phyloP scores from a whole-genome alignment of 2,797 vertebrate genomes.

The Arrhamphus sclerolepis region DNA sequence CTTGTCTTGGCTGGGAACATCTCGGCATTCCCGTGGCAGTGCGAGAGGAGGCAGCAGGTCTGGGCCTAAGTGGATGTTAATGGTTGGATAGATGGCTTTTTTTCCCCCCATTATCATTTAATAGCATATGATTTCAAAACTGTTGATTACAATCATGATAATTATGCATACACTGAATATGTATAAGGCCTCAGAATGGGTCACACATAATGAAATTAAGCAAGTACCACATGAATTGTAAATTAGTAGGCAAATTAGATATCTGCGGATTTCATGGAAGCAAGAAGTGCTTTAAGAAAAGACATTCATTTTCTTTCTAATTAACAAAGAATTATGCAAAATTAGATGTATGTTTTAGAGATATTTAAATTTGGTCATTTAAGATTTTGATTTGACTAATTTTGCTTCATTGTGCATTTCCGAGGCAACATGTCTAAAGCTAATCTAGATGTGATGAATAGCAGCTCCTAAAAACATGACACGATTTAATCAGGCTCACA shows the following conservation, averaged over 20 bases:
- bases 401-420: background rate
- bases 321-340: background rate
- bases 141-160: slow-evolving; percentile 69
- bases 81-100: no score
- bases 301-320: background rate
- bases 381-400: background rate
- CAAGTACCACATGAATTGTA: slow-evolving; percentile 40
- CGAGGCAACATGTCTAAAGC: slow-evolving; percentile 37
- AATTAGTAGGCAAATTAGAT: slow-evolving; percentile 42
- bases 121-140: slow-evolving; percentile 62
- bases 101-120: slow-evolving; percentile 40
- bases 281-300: slow-evolving; percentile 3
- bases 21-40: no score
- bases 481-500: slow-evolving; percentile 62
- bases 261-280: slow-evolving; percentile 10
- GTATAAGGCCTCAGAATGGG: slow-evolving; percentile 55
- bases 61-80: no score
- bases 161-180: slow-evolving; percentile 68
- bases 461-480: slow-evolving; percentile 36
- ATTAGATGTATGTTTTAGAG: background rate
- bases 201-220: slow-evolving; percentile 17
- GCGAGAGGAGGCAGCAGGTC: no score
- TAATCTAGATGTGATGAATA: slow-evolving; percentile 45
- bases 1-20: no score
- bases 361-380: background rate